A percentile compares a stretch with the other conserved stretches of the same genome.
phyloP scores from a whole-genome alignment of 2,113 vertebrate species.

The Kryptolebias marmoratus region DNA sequence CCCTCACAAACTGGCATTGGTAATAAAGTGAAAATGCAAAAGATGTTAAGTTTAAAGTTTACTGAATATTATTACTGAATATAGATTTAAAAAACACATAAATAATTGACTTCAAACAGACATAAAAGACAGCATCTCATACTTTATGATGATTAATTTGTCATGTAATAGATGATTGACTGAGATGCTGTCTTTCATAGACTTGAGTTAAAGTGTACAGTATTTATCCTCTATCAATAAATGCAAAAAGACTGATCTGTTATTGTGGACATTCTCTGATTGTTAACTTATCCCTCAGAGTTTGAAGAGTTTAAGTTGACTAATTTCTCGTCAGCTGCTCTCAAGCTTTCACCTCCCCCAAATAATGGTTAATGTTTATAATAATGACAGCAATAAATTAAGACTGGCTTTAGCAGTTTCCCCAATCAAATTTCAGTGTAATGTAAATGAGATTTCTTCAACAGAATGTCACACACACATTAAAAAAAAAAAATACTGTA shows the following conservation, averaged over 20 bases:
- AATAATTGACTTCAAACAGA: background rate
- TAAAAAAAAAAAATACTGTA: background rate
- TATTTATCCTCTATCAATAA: background rate
- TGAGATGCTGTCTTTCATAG: background rate
- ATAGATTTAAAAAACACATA: slow-evolving; percentile 1
- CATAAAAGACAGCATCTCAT: background rate
- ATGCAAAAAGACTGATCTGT: background rate
- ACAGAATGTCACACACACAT: background rate
- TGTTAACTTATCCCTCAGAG: background rate
- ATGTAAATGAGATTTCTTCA: too few species aligned
- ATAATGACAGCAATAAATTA: background rate
- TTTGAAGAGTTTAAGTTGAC: background rate
- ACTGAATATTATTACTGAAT: background rate
- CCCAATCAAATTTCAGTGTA: background rate
- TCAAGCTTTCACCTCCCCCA: too few species aligned
- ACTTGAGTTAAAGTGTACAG: too few species aligned
- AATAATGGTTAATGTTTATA: background rate
- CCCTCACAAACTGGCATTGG: background rate
- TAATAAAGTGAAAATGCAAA: background rate
- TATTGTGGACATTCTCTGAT: background rate
- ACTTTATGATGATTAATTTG: background rate
- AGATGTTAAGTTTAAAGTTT: background rate
- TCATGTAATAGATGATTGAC: too few species aligned
- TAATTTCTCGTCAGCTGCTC: background rate
- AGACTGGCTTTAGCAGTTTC: background rate